Evolutionary conservation across 2,888 invertebrate genomes (phyloP).

Genomic region (Xestoiulus laeticollis): DNA sequence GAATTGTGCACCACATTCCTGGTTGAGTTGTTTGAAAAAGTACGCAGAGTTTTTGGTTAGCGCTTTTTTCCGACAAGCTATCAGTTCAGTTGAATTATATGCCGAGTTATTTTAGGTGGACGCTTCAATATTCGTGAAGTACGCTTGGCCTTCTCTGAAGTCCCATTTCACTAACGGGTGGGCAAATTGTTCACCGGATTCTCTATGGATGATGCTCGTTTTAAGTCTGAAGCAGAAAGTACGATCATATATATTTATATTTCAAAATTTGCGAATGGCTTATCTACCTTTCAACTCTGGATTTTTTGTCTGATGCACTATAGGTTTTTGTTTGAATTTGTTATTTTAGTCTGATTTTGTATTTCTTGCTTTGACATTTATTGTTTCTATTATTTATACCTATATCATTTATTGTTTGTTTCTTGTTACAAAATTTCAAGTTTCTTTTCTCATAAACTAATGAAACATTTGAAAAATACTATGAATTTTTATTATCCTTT

Average conservation of each 20-base stretch:
- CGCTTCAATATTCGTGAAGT: neutral
- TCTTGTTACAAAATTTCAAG: too few relatives aligned
- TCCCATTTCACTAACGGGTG: conserved; percentile 10
- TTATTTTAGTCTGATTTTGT: too few relatives aligned
- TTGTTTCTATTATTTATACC: too few relatives aligned
- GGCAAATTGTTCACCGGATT: conserved; percentile 36
- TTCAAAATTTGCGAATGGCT: neutral
- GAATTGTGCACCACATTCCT: conserved; percentile 46
- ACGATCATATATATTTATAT: too few relatives aligned
- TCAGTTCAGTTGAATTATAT: too few relatives aligned
- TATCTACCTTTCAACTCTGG: too few relatives aligned
- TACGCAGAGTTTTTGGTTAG: neutral
- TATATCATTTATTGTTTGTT: too few relatives aligned
- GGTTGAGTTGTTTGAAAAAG: conserved; percentile 45
- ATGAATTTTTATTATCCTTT: neutral
- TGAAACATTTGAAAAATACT: neutral
- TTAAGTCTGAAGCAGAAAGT: neutral
- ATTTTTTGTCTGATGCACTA: too few relatives aligned
- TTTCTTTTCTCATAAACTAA: neutral
- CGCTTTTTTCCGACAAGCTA: neutral
- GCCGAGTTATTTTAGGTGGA: neutral
- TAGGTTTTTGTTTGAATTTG: too few relatives aligned
- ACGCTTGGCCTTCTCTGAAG: conserved; percentile 34
- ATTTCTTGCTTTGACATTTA: too few relatives aligned
- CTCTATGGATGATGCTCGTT: conserved; percentile 36